Evolutionary conservation across 2,797 vertebrate genomes (phyloP).

Genomic region (Podargus strigoides): DNA sequence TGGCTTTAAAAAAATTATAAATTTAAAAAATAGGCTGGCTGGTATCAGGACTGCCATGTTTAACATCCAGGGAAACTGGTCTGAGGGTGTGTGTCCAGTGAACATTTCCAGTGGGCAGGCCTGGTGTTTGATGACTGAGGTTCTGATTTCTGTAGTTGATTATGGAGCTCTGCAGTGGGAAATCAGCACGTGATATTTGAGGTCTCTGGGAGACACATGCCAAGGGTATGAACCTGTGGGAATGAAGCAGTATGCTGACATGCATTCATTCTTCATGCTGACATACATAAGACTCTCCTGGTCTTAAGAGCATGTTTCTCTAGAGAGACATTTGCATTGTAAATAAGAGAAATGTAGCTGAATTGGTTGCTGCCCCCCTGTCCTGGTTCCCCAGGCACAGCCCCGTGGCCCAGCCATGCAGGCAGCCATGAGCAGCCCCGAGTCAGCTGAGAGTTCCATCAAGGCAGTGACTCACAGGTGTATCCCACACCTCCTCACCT

Average conservation of each 20-base stretch:
- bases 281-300: too few relatives aligned
- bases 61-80: background rate
- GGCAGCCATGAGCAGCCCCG: too few relatives aligned
- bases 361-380: background rate
- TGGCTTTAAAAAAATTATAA: background rate
- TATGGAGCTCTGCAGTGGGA: background rate
- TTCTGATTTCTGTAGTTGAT: background rate
- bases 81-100: background rate
- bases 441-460: too few relatives aligned
- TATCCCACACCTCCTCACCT: too few relatives aligned
- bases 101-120: background rate
- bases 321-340: background rate
- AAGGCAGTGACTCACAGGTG: too few relatives aligned
- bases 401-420: too few relatives aligned
- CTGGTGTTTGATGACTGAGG: background rate
- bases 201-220: background rate
- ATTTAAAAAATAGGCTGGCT: background rate
- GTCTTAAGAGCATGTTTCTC: background rate
- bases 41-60: background rate
- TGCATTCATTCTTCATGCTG: too few relatives aligned
- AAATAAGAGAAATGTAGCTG: background rate
- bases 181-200: accelerated
- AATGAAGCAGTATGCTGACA: background rate
- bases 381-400: too few relatives aligned
- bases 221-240: accelerated